Evolutionary conservation across 2,797 vertebrate species (phyloP), one percentile per base, ranked within the genome.

Genomic region (Siniperca scherzeri): DNA sequence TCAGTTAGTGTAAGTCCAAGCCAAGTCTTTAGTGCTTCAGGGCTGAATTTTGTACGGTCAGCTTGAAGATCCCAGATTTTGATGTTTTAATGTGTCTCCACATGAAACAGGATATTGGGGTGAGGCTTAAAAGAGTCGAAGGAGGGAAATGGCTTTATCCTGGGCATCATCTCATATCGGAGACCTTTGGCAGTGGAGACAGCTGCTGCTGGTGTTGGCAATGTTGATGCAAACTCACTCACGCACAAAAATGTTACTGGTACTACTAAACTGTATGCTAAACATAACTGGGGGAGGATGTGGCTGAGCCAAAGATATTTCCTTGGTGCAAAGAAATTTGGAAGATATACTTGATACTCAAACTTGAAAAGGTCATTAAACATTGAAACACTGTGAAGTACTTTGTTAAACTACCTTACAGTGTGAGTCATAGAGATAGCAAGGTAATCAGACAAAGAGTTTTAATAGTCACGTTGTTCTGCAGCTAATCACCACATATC

Each of bases 391-490:
- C 38, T 36, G 61, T 44, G 7, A 68, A 76, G 17, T 12, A 70
- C 3, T 33, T 69, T 38, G 7, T 55, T 5, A 33, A 72, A 59
- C 11, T 65, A 57, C 16, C 56, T 66, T 30, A 30, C 7, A 46
- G 22, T 25, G 44, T 46, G 42, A 73, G 30, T 69, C 65, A 78
- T 61, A 42, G 56, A 64, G 17, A 40, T n/a, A 67, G 30, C 4
- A 61, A 46, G 22, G 68, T 27, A 67, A 61, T 78, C 30, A 74
- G 33, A 70, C 62, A 82, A 16, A 42, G 25, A 25, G 27, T 67
- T 60, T 75, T 30, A 74, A 70, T 50, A 70, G 17, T 78, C 46
- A 69, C 19, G 1, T 33, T 78, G 66, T 61, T 64, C 17, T 76
- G 56, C 10, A 74, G 64, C 25, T 55, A 13, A 71, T 88, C 21